A percentile compares a stretch with the other conserved stretches of the same genome.
Conservation (phyloP, 2,113 vertebrate species). For the Scatophagus argus region DNA sequence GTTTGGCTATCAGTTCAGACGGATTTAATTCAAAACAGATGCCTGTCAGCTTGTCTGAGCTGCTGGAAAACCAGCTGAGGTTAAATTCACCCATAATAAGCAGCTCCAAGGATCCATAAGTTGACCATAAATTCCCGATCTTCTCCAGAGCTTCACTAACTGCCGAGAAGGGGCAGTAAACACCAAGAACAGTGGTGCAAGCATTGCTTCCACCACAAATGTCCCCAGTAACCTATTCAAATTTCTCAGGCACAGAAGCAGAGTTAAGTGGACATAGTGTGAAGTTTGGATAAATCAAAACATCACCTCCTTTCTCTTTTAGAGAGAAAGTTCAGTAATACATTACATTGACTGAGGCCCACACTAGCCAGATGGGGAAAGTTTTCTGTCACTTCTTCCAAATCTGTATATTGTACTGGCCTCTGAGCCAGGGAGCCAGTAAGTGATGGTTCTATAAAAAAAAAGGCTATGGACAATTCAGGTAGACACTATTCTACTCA, state of each 20-base stretch:
- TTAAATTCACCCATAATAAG: conserved; percentile 22
- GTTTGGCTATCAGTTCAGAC: conserved; percentile 4
- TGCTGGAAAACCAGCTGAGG: conserved; percentile 9
- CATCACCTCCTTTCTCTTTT: neutral
- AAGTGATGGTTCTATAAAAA: too few species aligned
- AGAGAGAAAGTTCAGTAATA: neutral
- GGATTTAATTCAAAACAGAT: conserved; percentile 34
- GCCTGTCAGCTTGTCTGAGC: neutral
- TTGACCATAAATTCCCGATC: conserved; percentile 29
- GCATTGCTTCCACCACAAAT: neutral
- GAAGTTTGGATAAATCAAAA: neutral
- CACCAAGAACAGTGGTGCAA: neutral
- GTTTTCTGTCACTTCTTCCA: neutral
- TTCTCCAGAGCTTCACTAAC: conserved; percentile 36
- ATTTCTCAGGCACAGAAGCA: neutral
- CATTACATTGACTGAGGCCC: neutral
- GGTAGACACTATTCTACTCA: too few species aligned
- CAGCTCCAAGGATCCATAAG: conserved; percentile 23
- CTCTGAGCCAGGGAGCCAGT: neutral
- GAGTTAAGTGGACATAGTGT: neutral
- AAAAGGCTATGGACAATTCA: too few species aligned
- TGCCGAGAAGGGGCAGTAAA: conserved; percentile 20
- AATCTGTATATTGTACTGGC: neutral
- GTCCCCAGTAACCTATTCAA: conserved; percentile 18
- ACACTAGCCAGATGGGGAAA: neutral